Percentiles rank a stretch among this genome's conserved stretches.
These are phyloP conservation scores for Clarias laeviceps DNA, from an alignment of 2,797 vertebrate genomes.

Conservation along the genomic window DNA sequence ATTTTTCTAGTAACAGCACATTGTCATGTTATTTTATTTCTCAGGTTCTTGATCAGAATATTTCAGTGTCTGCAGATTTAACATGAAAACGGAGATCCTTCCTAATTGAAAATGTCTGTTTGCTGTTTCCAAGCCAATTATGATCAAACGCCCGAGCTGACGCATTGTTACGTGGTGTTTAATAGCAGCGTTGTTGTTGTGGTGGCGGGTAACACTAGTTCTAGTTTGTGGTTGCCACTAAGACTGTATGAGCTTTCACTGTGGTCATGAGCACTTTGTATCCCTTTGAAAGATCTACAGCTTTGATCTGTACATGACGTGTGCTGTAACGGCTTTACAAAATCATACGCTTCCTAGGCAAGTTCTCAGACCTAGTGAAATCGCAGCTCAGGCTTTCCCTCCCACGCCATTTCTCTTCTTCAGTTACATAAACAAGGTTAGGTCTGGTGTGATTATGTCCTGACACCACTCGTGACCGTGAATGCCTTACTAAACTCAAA, in stretches of 20 bases:
- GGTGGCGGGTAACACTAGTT: neutral
- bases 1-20: neutral
- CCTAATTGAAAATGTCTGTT: neutral
- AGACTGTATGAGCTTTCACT: neutral
- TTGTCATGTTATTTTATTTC: neutral
- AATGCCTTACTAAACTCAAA: conserved; percentile 1
- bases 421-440: conserved; percentile 28
- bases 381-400: neutral
- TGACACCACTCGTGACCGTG: conserved; percentile 4
- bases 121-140: neutral
- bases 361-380: neutral
- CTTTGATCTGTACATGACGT: conserved; percentile 26
- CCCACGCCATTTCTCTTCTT: neutral
- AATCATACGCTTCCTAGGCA: neutral
- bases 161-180: neutral
- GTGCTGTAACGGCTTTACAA: conserved; percentile 5
- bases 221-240: conserved; percentile 24
- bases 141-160: conserved; percentile 4
- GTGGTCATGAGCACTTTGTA: neutral
- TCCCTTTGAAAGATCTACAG: conserved; percentile 3
- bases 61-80: neutral
- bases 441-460: conserved; percentile 16
- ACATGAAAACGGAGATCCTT: neutral
- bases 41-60: neutral
- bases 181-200: conserved; percentile 5